Conservation (phyloP, 2,113 vertebrate genomes). For the Microcebus tavaratra region DNA sequence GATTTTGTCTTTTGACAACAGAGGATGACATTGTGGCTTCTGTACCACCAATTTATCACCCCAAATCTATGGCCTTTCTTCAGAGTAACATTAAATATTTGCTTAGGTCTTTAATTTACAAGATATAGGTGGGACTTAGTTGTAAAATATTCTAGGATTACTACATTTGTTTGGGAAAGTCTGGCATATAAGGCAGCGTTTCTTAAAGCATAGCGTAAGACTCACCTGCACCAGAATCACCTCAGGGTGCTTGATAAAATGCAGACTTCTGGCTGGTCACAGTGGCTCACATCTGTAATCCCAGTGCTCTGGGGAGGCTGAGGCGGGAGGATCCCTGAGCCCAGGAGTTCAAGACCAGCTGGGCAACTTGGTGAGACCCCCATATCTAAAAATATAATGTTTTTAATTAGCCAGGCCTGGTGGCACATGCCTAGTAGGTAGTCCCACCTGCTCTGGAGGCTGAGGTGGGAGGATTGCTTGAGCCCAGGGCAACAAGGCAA, state of each 20-base stretch:
- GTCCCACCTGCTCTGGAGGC: too few species aligned
- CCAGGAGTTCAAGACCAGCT: too few species aligned
- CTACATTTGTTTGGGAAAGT: background rate
- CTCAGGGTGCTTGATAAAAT: background rate
- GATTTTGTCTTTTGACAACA: too few species aligned
- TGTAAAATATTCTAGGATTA: background rate
- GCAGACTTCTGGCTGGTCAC: background rate
- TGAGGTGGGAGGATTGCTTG: too few species aligned
- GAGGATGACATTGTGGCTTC: background rate
- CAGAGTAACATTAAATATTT: slow-evolving; percentile 12
- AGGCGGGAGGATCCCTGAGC: too few species aligned
- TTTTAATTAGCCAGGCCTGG: too few species aligned
- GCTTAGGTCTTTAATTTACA: background rate
- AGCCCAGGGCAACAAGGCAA: too few species aligned
- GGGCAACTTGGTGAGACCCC: too few species aligned
- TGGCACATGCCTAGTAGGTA: too few species aligned
- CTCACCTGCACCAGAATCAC: background rate
- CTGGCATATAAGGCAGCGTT: background rate
- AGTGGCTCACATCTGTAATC: too few species aligned
- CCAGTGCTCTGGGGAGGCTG: too few species aligned
- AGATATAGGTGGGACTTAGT: background rate
- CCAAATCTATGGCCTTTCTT: background rate
- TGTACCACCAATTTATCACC: background rate
- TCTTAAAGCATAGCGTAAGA: background rate
- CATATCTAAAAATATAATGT: too few species aligned